Conservation (phyloP, 2,888 invertebrate species). For the Macaria liturata region DNA sequence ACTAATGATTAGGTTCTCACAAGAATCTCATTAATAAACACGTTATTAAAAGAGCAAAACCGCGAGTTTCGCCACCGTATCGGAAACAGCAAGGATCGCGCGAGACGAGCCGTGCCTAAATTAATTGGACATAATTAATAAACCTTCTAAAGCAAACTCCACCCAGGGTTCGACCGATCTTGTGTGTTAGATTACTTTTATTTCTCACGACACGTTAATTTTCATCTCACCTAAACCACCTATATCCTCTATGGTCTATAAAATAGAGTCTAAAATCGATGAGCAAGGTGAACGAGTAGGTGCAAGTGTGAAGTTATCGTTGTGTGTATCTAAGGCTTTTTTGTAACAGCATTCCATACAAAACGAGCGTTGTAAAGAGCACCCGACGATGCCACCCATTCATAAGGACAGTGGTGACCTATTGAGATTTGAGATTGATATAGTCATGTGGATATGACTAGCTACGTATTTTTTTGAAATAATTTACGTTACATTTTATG, state of each 20-base stretch:
- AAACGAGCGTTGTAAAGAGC: slow-evolving; percentile 81
- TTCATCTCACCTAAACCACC: slow-evolving; percentile 13
- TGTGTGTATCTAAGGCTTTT: slow-evolving; percentile 80
- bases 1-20: slow-evolving; percentile 26
- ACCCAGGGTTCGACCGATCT: slow-evolving; percentile 68
- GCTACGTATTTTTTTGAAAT: too few relatives aligned
- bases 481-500: too few relatives aligned
- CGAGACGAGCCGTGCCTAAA: slow-evolving; percentile 68
- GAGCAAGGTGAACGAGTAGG: slow-evolving; percentile 23
- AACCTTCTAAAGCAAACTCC: slow-evolving; percentile 77
- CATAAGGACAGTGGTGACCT: slow-evolving; percentile 81
- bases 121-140: slow-evolving; percentile 83
- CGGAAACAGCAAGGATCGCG: slow-evolving; percentile 59
- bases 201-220: slow-evolving; percentile 47
- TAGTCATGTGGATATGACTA: slow-evolving; percentile 52
- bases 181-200: slow-evolving; percentile 71
- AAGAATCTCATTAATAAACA: slow-evolving; percentile 33
- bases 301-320: slow-evolving; percentile 60
- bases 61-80: slow-evolving; percentile 49
- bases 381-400: slow-evolving; percentile 82
- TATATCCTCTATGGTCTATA: slow-evolving; percentile 19
- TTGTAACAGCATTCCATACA: slow-evolving; percentile 82
- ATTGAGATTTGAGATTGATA: slow-evolving; percentile 69
- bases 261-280: slow-evolving; percentile 42
- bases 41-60: slow-evolving; percentile 30